Evolutionary conservation across 1,140 invertebrate species (phyloP).

Genomic region (Ceratitis capitata): DNA sequence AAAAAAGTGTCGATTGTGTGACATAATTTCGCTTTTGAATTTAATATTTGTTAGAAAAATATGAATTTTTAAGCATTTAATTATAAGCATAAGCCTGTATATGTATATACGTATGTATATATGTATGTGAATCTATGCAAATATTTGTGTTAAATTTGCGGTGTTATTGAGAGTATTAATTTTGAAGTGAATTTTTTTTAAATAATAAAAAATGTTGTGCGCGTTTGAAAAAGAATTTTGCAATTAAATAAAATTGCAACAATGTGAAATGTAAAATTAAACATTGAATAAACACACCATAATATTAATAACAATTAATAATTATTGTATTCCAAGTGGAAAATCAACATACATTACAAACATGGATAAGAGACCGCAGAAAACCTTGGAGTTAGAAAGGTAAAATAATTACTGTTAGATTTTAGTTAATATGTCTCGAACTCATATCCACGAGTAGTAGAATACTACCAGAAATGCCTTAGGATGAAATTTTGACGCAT

Average conservation of each 20-base stretch:
- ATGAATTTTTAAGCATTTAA: neutral
- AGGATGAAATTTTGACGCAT: too few species aligned
- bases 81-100: too few species aligned
- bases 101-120: neutral
- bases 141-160: neutral
- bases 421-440: too few species aligned
- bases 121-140: neutral
- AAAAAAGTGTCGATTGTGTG: neutral
- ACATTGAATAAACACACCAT: neutral
- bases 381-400: slow-evolving; percentile 59
- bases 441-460: too few species aligned
- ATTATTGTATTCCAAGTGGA: neutral
- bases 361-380: slow-evolving; percentile 59
- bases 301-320: neutral
- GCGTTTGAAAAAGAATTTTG: neutral
- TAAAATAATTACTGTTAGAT: slow-evolving; percentile 48
- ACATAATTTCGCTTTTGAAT: slow-evolving; percentile 22
- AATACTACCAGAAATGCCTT: too few species aligned
- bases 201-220: too few species aligned
- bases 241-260: neutral
- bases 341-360: neutral
- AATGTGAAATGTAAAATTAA: neutral
- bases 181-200: too few species aligned
- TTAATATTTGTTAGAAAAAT: neutral
- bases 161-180: too few species aligned